Conservation (phyloP, 2,888 invertebrate genomes). For the Amphipyra tragopoginis region DNA sequence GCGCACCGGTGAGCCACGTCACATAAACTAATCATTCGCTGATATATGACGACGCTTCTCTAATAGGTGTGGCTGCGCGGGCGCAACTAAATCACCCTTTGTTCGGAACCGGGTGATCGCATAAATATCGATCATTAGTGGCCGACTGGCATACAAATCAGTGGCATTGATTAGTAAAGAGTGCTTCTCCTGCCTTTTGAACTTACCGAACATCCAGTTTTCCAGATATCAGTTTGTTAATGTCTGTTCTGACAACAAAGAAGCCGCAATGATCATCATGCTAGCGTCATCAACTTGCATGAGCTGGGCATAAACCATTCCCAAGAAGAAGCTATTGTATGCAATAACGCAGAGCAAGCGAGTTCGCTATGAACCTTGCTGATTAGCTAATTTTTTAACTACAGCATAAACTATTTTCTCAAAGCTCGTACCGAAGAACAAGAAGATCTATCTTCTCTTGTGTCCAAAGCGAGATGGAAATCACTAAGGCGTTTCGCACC, state of each 20-base stretch:
- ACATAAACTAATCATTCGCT: conserved; percentile 78
- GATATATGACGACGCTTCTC: conserved; percentile 72
- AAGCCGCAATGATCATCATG: background rate
- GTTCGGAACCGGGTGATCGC: conserved; percentile 58
- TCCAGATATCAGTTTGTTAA: background rate
- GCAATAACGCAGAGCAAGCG: too few species aligned
- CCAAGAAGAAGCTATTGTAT: too few species aligned
- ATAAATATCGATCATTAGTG: conserved; percentile 52
- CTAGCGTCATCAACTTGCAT: background rate
- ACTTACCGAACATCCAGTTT: background rate
- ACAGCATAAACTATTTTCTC: too few species aligned
- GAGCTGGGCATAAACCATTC: too few species aligned
- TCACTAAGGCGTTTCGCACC: too few species aligned
- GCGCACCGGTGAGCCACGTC: conserved; percentile 61
- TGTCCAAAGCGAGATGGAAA: too few species aligned
- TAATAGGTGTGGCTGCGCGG: conserved; percentile 62
- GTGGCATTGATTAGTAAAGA: conserved; percentile 28
- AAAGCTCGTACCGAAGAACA: too few species aligned
- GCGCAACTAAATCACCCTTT: conserved; percentile 70
- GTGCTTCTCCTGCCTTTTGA: conserved; percentile 7
- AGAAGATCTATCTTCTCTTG: too few species aligned
- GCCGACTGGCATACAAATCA: conserved; percentile 44
- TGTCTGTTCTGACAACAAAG: background rate
- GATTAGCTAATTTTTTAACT: too few species aligned
- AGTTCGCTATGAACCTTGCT: too few species aligned